phyloP scores from a whole-genome alignment of 2,113 vertebrate species.

The Macquaria ambigua region DNA sequence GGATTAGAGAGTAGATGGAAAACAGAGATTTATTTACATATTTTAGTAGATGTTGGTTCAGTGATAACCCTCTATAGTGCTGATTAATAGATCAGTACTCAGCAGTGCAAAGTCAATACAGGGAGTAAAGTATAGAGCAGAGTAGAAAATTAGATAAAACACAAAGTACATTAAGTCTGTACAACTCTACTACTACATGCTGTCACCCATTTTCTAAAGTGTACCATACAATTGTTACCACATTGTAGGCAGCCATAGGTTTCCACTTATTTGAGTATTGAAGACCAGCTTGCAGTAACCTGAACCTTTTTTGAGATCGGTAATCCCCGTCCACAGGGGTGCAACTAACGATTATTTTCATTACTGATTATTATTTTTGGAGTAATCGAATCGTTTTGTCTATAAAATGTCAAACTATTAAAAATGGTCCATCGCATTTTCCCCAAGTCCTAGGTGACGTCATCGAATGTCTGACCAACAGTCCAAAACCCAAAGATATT shows the following conservation, averaged over 20 bases:
- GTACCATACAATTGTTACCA: background rate
- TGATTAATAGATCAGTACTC: constrained; percentile 5
- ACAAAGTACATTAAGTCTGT: background rate
- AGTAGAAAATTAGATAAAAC: background rate
- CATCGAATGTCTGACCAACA: too few species aligned
- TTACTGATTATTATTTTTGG: too few species aligned
- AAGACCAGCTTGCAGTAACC: background rate
- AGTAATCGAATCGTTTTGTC: too few species aligned
- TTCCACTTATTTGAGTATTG: background rate
- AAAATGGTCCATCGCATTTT: too few species aligned
- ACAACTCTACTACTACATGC: too few species aligned
- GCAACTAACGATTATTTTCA: background rate
- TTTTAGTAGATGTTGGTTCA: background rate
- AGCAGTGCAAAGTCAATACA: background rate
- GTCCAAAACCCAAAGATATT: too few species aligned
- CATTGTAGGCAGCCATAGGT: background rate
- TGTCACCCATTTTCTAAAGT: background rate
- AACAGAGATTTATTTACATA: background rate
- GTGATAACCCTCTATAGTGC: background rate
- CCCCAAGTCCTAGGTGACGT: too few species aligned
- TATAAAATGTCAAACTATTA: too few species aligned
- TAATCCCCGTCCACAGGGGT: background rate
- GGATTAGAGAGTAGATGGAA: constrained; percentile 9
- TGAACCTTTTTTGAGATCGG: background rate
- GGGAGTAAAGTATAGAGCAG: background rate